Percentiles rank a stretch among this genome's conserved stretches.
Evolutionary conservation across 2,888 invertebrate genomes (phyloP).

Genomic region (Cyaniris semiargus): DNA sequence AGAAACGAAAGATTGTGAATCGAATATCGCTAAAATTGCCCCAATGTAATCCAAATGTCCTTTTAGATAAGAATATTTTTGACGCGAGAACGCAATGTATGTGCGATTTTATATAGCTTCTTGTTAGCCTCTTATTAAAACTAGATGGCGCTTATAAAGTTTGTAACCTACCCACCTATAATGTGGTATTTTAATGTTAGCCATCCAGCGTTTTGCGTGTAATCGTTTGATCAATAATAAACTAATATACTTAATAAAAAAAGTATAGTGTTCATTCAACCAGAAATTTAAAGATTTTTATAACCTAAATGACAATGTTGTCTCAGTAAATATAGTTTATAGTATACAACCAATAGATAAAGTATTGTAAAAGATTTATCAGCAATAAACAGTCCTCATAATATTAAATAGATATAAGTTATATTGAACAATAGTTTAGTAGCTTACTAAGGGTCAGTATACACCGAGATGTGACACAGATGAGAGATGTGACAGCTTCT

Average conservation of each 20-base stretch:
- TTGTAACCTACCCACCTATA: constrained; percentile 17
- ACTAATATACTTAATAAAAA: background rate
- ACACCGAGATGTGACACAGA: background rate
- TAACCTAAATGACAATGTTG: background rate
- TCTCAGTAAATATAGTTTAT: background rate
- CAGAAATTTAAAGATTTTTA: background rate
- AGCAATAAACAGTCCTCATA: constrained; percentile 21
- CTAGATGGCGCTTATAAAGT: background rate
- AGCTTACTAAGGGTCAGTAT: background rate
- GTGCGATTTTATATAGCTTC: constrained; percentile 8
- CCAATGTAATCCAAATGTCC: background rate
- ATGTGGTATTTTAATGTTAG: background rate
- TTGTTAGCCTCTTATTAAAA: background rate
- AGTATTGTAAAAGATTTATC: background rate
- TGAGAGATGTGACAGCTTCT: background rate
- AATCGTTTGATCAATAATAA: background rate
- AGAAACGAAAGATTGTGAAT: background rate
- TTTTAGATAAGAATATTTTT: constrained; percentile 8
- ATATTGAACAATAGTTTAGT: background rate
- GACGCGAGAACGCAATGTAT: background rate
- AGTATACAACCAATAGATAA: background rate
- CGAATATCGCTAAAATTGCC: background rate
- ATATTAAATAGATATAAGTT: background rate
- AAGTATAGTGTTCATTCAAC: background rate
- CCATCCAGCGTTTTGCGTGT: background rate